A percentile compares a stretch with the other conserved stretches of the same genome.
These are phyloP conservation scores for Cephus cinctus DNA, from an alignment of 1,140 invertebrate genomes.

Conservation along the genomic window DNA sequence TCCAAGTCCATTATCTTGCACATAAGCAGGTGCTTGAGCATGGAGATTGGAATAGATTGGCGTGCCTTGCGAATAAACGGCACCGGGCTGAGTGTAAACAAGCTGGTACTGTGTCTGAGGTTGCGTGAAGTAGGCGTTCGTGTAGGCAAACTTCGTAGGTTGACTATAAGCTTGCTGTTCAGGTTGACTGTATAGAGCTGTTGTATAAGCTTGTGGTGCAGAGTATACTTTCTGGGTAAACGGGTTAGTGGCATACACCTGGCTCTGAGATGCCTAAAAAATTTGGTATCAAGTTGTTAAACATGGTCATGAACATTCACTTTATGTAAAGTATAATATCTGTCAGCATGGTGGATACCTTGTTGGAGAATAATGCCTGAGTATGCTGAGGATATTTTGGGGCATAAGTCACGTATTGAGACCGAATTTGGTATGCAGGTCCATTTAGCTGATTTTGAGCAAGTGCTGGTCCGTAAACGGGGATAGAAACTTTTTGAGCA, in stretches of 20 bases:
- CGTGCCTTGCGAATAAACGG: slow-evolving; percentile 33
- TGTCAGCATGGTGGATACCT: no score
- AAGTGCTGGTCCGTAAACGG: slow-evolving; percentile 35
- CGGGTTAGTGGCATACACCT: no score
- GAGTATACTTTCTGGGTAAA: no score
- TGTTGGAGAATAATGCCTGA: slow-evolving; percentile 25
- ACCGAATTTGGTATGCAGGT: slow-evolving; percentile 31
- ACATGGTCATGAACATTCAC: no score
- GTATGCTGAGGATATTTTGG: slow-evolving; percentile 29
- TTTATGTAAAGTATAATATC: no score
- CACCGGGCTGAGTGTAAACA: slow-evolving; percentile 35
- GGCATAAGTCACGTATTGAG: slow-evolving; percentile 32
- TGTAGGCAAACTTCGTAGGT: slow-evolving; percentile 23
- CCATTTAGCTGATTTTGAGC: slow-evolving; percentile 31
- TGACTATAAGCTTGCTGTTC: slow-evolving; percentile 30
- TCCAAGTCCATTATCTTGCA: slow-evolving; percentile 39
- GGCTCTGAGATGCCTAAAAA: no score
- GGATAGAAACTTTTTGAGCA: slow-evolving; percentile 34
- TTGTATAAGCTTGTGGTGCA: no score
- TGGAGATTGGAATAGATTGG: slow-evolving; percentile 38
- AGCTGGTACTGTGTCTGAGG: slow-evolving; percentile 31
- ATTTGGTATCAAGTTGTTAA: no score
- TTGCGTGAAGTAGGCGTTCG: slow-evolving; percentile 20
- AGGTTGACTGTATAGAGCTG: slow-evolving; percentile 13
- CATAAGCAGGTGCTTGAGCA: slow-evolving; percentile 28